Conservation (phyloP, 2,888 invertebrate genomes). For the Melitaea athalia region DNA sequence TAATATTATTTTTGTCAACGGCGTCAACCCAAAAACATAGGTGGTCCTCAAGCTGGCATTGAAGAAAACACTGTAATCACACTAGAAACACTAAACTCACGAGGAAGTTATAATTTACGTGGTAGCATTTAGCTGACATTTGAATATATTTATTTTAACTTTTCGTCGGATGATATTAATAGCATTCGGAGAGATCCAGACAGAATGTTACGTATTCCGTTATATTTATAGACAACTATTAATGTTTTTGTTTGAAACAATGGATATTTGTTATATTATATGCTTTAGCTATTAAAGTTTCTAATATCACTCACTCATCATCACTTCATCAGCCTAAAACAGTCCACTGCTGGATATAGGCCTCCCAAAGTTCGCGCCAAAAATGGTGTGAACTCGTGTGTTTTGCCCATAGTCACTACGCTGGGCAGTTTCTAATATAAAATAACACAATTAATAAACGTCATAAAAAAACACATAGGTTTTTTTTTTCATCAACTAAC, state of each 20-base stretch:
- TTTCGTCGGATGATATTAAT: background rate
- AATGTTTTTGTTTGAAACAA: background rate
- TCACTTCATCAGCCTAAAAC: too few relatives aligned
- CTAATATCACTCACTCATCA: too few relatives aligned
- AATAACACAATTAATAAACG: too few relatives aligned
- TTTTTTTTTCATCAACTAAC: too few relatives aligned
- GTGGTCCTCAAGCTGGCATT: background rate
- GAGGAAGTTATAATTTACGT: background rate
- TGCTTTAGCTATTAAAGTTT: too few relatives aligned
- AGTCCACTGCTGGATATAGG: too few relatives aligned
- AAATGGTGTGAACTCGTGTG: too few relatives aligned
- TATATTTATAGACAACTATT: background rate
- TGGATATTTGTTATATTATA: background rate
- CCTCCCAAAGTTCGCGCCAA: too few relatives aligned
- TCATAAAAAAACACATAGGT: too few relatives aligned
- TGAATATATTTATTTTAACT: background rate
- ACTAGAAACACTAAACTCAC: background rate
- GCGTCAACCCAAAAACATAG: background rate
- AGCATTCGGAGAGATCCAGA: background rate
- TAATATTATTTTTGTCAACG: background rate
- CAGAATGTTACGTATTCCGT: background rate
- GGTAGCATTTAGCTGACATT: background rate
- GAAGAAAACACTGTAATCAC: background rate
- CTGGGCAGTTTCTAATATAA: too few relatives aligned
- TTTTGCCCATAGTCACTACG: too few relatives aligned